A percentile compares a stretch with the other conserved stretches of the same genome.
Conservation (phyloP, 2,113 vertebrate species). For the Nyctereutes procyonoides region DNA sequence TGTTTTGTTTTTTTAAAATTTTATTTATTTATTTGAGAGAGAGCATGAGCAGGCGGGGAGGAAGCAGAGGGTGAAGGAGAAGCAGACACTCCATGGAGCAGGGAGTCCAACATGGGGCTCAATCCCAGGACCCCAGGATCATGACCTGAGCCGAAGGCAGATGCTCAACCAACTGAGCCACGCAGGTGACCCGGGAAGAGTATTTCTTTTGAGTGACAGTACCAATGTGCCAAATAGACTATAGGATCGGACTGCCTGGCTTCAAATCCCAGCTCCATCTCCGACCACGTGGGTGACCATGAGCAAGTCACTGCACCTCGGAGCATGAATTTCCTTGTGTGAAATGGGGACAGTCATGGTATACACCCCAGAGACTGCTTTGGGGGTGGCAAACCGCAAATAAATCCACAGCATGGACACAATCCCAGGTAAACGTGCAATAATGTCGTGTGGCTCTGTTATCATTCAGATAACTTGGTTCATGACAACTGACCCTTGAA, state of each 20-base stretch:
- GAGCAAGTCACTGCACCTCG: not conserved
- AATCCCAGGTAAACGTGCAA: not conserved
- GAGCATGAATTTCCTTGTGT: not conserved
- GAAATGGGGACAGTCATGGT: not conserved
- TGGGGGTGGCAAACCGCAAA: not conserved
- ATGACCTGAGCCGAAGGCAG: not conserved
- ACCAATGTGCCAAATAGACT: not conserved
- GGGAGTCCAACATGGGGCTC: not conserved
- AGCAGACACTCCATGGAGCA: not conserved
- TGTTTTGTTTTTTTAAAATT: too few relatives aligned
- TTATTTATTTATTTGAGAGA: not conserved
- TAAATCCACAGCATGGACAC: not conserved
- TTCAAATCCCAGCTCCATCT: not conserved
- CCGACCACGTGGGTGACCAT: not conserved
- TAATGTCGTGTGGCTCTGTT: not conserved
- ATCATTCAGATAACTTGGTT: not conserved
- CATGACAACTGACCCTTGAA: not conserved
- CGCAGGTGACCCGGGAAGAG: not conserved
- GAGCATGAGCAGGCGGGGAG: not conserved
- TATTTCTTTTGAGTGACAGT: not conserved
- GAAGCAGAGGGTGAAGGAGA: not conserved
- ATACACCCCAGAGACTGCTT: not conserved
- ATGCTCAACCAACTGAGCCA: not conserved
- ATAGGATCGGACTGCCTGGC: not conserved
- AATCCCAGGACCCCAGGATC: not conserved